Conservation (phyloP, 1,140 invertebrate species). For the Acyrthosiphon pisum region DNA sequence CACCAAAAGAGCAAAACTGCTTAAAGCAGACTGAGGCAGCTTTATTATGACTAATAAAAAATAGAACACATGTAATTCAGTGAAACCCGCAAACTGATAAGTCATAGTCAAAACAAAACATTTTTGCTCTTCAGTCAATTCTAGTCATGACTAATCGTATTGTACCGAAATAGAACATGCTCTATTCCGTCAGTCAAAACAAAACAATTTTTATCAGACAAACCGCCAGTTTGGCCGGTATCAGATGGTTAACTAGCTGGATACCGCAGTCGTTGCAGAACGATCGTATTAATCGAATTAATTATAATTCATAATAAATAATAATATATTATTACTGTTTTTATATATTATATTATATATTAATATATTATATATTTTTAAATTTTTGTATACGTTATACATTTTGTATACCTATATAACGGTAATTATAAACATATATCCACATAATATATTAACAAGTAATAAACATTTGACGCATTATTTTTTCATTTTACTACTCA, state of each 20-base stretch:
- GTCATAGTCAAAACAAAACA: not conserved
- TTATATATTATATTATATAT: no score
- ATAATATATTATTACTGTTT: not conserved
- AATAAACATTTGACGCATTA: not conserved
- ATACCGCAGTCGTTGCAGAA: not conserved
- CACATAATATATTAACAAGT: not conserved
- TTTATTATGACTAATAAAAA: not conserved
- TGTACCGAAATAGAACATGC: not conserved
- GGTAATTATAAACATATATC: not conserved
- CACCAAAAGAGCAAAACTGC: no score
- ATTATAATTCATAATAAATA: not conserved
- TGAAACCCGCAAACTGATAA: not conserved
- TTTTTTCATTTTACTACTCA: not conserved
- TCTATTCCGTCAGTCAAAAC: not conserved
- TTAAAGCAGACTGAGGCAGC: no score
- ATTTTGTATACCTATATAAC: not conserved
- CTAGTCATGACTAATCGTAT: constrained; percentile 12
- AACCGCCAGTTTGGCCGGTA: not conserved
- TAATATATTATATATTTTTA: not conserved
- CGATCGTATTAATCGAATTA: not conserved
- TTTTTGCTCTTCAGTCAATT: constrained; percentile 1
- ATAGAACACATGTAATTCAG: no score
- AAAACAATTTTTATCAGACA: constrained; percentile 15
- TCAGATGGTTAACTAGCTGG: not conserved
- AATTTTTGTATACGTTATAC: not conserved